Evolutionary conservation across 2,797 vertebrate genomes (phyloP).

Genomic region (Tauraco hartlaubi): DNA sequence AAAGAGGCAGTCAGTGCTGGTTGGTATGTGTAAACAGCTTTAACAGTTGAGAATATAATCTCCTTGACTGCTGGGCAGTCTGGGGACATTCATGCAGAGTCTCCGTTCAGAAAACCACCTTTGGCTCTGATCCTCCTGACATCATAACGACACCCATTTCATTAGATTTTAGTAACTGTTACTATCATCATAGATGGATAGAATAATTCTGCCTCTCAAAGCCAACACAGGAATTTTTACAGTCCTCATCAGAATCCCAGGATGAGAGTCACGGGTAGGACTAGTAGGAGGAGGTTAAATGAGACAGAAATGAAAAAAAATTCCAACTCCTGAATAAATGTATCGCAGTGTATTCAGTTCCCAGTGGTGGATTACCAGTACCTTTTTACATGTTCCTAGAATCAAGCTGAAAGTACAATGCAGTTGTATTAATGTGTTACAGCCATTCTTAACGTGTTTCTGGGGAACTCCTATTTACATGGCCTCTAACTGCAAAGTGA

Average conservation of each 20-base stretch:
- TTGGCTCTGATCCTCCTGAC: conserved; percentile 88
- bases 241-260: conserved; percentile 17
- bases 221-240: not conserved
- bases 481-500: not conserved
- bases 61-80: conserved; percentile 85
- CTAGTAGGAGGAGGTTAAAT: not conserved
- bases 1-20: conserved; percentile 93
- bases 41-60: conserved; percentile 94
- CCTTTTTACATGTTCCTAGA: conserved; percentile 35
- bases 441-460: not conserved
- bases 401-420: conserved; percentile 45
- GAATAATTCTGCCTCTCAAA: conserved; percentile 33
- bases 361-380: not conserved
- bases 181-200: conserved; percentile 64
- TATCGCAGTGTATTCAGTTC: not conserved
- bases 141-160: conserved; percentile 82
- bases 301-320: not conserved
- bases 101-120: conserved; percentile 88
- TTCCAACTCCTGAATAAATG: not conserved
- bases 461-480: not conserved
- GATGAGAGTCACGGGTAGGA: not conserved
- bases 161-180: conserved; percentile 58
- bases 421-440: accelerated
- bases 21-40: conserved; percentile 93
- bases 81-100: conserved; percentile 83